Percentiles rank a stretch among this genome's conserved stretches.
phyloP scores from a whole-genome alignment of 2,113 vertebrate species.

The Microcebus lehilahytsara region DNA sequence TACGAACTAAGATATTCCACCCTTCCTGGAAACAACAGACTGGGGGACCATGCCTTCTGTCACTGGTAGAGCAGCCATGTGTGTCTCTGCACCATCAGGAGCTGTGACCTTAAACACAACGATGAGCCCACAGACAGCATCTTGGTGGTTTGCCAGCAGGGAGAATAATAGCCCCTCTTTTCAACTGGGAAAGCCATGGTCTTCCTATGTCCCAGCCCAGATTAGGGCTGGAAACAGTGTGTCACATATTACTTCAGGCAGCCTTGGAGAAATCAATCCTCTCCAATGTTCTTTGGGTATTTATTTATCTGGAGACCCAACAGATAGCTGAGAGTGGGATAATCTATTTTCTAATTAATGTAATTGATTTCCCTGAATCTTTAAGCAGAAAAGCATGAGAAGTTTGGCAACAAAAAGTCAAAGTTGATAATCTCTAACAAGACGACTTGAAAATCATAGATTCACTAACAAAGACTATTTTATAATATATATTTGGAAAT shows the following conservation, averaged over 20 bases:
- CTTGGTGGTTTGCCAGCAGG: slow-evolving; percentile 57
- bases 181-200: slow-evolving; percentile 68
- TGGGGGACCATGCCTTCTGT: neutral
- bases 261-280: neutral
- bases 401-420: neutral
- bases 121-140: slow-evolving; percentile 42
- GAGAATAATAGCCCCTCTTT: slow-evolving; percentile 67
- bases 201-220: slow-evolving; percentile 51
- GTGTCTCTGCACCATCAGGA: neutral
- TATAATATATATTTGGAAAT: neutral
- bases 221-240: slow-evolving; percentile 30
- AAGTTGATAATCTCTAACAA: neutral
- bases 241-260: neutral
- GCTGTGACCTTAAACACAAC: neutral
- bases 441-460: neutral
- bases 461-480: neutral
- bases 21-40: neutral
- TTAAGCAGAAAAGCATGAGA: neutral
- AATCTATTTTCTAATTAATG: neutral
- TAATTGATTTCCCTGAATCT: neutral
- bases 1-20: neutral
- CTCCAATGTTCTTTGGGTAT: neutral
- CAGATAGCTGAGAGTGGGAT: neutral
- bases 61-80: neutral
- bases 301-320: neutral